Evolutionary conservation across 2,888 invertebrate genomes (phyloP), one percentile per base, ranked within the genome.

Genomic region (Nephrotoma flavescens): DNA sequence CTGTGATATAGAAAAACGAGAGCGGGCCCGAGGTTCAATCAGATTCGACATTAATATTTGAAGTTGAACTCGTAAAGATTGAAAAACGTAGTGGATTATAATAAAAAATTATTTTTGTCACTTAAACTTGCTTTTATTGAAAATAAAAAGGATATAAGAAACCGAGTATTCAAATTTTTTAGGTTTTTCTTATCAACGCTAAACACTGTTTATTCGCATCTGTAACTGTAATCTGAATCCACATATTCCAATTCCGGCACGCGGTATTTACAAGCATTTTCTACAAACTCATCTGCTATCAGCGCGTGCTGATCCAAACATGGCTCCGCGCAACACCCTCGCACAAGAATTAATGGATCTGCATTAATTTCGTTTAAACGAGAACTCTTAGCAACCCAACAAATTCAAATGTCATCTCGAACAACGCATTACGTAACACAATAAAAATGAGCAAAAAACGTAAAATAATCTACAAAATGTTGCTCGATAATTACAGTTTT

Each of bases 241-340:
- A 98, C 96, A 98, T 97, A 90, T 97, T 98, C 95, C 97, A 98
- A 91, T 97, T 97, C 86, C 97, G 93, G 91, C 98, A 98, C 0
- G 98, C 96, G 0, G 97, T 95, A 89, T 95, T 96, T 0, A 98
- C 94, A n/a, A 0, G 97, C 95, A 87, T 96, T 95, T 90, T 99
- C 98, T 41, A 99, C 97, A 91, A 99, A 99, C 90, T 99, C 98
- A 92, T 99, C 99, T 0, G 98, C 98, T 87, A 99, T 94, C n/a
- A n/a, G n/a, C n/a, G n/a, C n/a, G n/a, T n/a, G n/a, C n/a, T n/a
- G n/a, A n/a, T n/a, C n/a, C n/a, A n/a, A n/a, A n/a, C n/a, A n/a
- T n/a, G n/a, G n/a, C n/a, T n/a, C n/a, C n/a, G n/a, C n/a, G n/a
- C n/a, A n/a, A n/a, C n/a, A n/a, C n/a, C n/a, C n/a, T n/a, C n/a